Evolutionary conservation across 2,797 vertebrate genomes (phyloP), one percentile per base, ranked within the genome.

Genomic region (Tinamus major): DNA sequence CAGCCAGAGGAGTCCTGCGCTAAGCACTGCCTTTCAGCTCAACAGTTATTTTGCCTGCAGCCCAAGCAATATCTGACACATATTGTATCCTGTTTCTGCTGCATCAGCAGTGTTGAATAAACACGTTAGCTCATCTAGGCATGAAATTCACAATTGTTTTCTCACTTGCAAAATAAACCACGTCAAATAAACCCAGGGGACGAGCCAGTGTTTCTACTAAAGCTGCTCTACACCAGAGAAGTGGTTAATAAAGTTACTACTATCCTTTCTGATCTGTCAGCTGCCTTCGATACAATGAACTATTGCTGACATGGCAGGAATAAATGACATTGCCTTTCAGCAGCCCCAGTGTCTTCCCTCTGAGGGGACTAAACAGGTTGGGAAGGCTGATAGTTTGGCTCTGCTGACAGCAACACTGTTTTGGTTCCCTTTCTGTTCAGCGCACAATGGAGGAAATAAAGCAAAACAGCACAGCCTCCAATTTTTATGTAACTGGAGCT

Each of bases 31-130:
- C 79, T 94, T 93, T 90, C 83, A 86, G 89, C 83, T 82, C 74
- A 61, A 42, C 69, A 35, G 51, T 79, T 84, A 71, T 93, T 93
- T 82, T 90, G 91, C 91, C 92, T 85, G 85, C 83, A 87, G 85
- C 79, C 89, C 91, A 71, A 95, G 89, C 80, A 86, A 85, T 90
- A 85, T 88, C 91, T 95, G 92, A 95, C 88, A 91, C 90, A 90
- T 81, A 90, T 62, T 82, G 80, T 94, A 9, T 58, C 71, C 42
- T 41, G 44, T 51, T 89, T 87, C 80, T 95, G 94, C 92, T 74
- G 87, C 1, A 1, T 90, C 87, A 93, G 86, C 93, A 92, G 58
- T 88, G 85, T 89, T 85, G 61, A 84, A 76, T 92, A 91, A 94
- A 93, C 72, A 80, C 3, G 51, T 82, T 85, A 91, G 77, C 84